phyloP scores from a whole-genome alignment of 1,140 invertebrate genomes.

The Steinernema feltiae region DNA sequence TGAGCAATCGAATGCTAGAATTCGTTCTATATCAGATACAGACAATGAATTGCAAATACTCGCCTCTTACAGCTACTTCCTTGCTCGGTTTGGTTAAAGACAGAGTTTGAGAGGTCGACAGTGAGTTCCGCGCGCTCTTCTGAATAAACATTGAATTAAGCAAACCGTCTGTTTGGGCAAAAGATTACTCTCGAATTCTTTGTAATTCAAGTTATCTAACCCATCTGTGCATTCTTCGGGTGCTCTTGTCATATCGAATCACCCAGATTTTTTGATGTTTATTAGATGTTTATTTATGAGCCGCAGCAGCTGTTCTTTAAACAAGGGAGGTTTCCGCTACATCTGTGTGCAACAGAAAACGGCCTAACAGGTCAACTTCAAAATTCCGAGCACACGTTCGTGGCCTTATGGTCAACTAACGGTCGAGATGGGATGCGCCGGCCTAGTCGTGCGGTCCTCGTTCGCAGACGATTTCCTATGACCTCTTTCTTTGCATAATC shows the following conservation, averaged over 20 bases:
- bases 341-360: too few relatives aligned
- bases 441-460: too few relatives aligned
- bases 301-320: neutral
- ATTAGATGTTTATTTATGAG: slow-evolving; percentile 8
- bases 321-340: too few relatives aligned
- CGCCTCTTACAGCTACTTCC: too few relatives aligned
- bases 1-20: too few relatives aligned
- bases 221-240: neutral
- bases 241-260: neutral
- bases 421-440: too few relatives aligned
- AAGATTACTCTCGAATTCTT: neutral
- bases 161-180: neutral
- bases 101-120: neutral
- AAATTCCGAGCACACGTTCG: too few relatives aligned
- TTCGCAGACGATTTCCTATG: too few relatives aligned
- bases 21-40: too few relatives aligned
- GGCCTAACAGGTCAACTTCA: too few relatives aligned
- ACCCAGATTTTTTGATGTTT: neutral
- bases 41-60: too few relatives aligned
- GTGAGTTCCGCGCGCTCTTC: neutral
- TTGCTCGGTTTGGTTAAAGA: neutral
- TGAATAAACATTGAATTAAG: neutral
- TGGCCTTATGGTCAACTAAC: too few relatives aligned
- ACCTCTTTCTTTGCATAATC: slow-evolving; percentile 2
- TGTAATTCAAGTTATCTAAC: neutral